Conservation (phyloP, 2,113 vertebrate genomes). For the Periophthalmodon schlosseri region DNA sequence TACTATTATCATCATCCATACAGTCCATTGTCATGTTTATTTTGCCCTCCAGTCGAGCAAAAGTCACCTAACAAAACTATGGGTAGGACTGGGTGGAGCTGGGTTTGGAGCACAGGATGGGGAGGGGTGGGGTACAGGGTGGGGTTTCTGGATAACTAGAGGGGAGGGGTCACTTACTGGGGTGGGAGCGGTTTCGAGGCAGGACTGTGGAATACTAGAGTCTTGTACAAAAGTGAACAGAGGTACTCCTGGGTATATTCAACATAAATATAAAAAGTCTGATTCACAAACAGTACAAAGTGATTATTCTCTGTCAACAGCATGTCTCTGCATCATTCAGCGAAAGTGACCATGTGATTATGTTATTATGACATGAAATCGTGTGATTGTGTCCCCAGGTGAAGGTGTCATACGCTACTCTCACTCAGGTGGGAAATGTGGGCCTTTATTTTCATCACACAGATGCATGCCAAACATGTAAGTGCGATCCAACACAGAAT, state of each 20-base stretch:
- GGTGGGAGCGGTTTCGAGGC: background rate
- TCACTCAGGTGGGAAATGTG: background rate
- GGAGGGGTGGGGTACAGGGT: background rate
- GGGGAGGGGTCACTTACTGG: background rate
- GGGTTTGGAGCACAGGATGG: background rate
- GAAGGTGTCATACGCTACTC: background rate
- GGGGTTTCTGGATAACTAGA: background rate
- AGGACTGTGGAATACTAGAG: slow-evolving; percentile 2
- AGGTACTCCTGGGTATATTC: slow-evolving; percentile 85
- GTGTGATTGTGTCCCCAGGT: background rate
- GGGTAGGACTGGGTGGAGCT: background rate
- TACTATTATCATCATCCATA: background rate
- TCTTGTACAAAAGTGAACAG: slow-evolving; percentile 83
- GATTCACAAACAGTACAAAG: slow-evolving; percentile 82
- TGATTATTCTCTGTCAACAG: slow-evolving; percentile 78
- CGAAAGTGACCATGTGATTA: background rate
- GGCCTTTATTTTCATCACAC: background rate
- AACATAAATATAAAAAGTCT: slow-evolving; percentile 84
- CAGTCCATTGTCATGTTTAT: background rate
- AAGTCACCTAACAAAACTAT: background rate
- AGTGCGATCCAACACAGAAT: background rate
- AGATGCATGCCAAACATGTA: background rate
- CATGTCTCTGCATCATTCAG: slow-evolving; percentile 67
- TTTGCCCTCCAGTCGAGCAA: background rate
- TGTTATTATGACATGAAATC: background rate